These are phyloP conservation scores for Ostrea denselamellosa DNA, from an alignment of 1,140 invertebrate species.

Conservation along the genomic window DNA sequence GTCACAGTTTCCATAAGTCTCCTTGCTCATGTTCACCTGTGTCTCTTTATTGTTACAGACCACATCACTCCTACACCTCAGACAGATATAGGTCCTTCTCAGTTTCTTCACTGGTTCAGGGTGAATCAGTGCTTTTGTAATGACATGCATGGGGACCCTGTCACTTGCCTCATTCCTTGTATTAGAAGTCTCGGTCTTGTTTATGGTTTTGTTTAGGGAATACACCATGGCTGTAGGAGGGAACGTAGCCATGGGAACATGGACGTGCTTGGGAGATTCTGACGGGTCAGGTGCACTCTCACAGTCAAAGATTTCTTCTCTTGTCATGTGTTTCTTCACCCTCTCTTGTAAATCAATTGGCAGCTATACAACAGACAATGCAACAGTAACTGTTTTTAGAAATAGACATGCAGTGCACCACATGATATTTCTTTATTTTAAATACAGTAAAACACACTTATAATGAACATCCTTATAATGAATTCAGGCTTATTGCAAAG, in stretches of 20 bases:
- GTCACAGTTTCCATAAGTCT: background rate
- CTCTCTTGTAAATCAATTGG: conserved; percentile 93
- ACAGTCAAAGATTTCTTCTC: conserved; percentile 75
- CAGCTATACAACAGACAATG: conserved; percentile 83
- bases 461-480: too few species aligned
- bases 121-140: conserved; percentile 95
- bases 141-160: conserved; percentile 93
- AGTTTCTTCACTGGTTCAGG: conserved; percentile 70
- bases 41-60: conserved; percentile 70
- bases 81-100: conserved; percentile 72
- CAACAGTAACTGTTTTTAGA: background rate
- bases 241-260: conserved; percentile 90
- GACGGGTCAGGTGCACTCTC: conserved; percentile 57
- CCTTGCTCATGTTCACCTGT: conserved; percentile 63
- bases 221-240: conserved; percentile 94
- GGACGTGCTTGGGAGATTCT: conserved; percentile 84
- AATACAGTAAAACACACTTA: too few species aligned
- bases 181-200: conserved; percentile 62
- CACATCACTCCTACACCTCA: conserved; percentile 70
- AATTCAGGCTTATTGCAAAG: too few species aligned
- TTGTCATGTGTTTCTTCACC: conserved; percentile 82
- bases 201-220: conserved; percentile 83
- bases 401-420: background rate
- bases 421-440: background rate
- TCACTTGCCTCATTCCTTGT: conserved; percentile 79